Base-by-base conservation (phyloP, 2,113 vertebrate genomes). In the Xenus cinereus region DNA sequence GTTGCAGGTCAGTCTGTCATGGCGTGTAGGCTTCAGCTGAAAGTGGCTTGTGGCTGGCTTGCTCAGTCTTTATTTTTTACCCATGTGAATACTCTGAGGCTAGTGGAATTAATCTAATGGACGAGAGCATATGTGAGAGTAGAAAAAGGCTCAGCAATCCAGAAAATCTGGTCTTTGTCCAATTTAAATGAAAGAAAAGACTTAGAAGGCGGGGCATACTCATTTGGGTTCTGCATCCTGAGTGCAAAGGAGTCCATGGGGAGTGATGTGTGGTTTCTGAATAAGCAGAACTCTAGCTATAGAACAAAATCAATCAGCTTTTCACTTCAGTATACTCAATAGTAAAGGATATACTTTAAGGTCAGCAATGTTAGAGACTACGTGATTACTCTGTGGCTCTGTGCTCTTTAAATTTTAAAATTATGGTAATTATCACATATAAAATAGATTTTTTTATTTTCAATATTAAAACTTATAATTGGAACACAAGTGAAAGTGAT, bases 401-500 rank as follows among this genome's bases (percentile, higher is more conserved):
- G 26, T 80, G 35, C 60, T 87, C 51, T 88, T 95, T 56, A 75
- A 60, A 90, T 74, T 80, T 90, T 86, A 32, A 51, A 92, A 53
- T 89, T 84, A 75, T 39, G 13, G 7, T 76, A 75, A 67, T 85
- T 91, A 57, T 75, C 41, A 90, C n/a, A 69, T 77, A 94, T 82
- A 46, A 97, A 92, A 81, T 89, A 54, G 4, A n/a, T 74, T 83
- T 85, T 85, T 50, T 27, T 51, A 57, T 14, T 92, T 88, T 86
- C 71, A 67, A 43, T 90, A 81, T 80, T 94, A 91, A 89, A 95
- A 87, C 84, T 75, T 78, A 33, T 57, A 78, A 27, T 62, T 81
- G 51, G 84, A 90, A 81, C 41, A 62, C 9, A 63, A 73, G 32
- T 53, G 39, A 86, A 90, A 66, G 13, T 59, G 27, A 28, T 86